Conservation (phyloP, 2,888 invertebrate species). For the Antheraea yamamai region DNA sequence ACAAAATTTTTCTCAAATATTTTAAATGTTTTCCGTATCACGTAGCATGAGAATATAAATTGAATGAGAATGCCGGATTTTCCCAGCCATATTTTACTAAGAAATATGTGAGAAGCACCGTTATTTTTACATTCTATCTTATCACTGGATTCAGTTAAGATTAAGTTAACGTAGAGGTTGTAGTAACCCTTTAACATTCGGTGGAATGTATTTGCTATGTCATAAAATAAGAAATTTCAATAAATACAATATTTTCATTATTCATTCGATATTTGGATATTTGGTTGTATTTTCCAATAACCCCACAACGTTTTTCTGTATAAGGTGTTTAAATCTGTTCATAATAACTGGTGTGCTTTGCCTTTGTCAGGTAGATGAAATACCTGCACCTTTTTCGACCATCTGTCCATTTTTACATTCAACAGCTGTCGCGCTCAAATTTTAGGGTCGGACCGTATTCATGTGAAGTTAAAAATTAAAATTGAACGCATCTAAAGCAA, state of each 20-base stretch:
- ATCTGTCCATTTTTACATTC: constrained; percentile 47
- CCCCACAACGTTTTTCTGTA: not conserved
- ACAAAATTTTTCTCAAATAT: not conserved
- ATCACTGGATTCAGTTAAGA: no score
- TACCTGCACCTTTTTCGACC: constrained; percentile 29
- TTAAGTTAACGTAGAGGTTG: no score
- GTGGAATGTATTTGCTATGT: no score
- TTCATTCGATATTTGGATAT: no score
- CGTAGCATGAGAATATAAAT: not conserved
- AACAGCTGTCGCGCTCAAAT: constrained; percentile 47
- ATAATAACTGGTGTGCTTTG: not conserved
- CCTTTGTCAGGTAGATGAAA: constrained; percentile 37
- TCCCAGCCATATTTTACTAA: not conserved
- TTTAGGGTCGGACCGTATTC: not conserved
- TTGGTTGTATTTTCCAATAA: no score
- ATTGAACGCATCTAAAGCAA: not conserved
- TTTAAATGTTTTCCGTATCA: not conserved
- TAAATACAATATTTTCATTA: no score
- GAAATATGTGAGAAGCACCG: not conserved
- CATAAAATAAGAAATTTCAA: no score
- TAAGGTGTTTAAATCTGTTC: not conserved
- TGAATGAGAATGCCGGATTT: not conserved
- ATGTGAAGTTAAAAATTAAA: not conserved
- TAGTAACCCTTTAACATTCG: no score
- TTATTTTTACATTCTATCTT: not conserved